phyloP scores from a whole-genome alignment of 2,797 vertebrate genomes.

The Sebastolobus altivelis region DNA sequence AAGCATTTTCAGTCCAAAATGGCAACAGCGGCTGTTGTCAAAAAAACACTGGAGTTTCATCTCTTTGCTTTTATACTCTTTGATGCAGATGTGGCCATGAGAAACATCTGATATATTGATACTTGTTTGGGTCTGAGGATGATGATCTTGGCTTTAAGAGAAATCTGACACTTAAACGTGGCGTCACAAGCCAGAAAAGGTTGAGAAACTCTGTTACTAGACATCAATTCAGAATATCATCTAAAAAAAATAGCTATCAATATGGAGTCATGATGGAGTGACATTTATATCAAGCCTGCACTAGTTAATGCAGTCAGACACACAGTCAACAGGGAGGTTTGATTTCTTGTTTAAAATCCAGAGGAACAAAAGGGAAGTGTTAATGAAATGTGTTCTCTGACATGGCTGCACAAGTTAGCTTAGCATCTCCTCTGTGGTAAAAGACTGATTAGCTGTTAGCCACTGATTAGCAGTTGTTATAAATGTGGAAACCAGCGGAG shows the following conservation, averaged over 20 bases:
- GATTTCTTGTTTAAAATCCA: neutral
- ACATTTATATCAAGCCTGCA: neutral
- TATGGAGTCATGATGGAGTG: neutral
- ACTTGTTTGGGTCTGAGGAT: neutral
- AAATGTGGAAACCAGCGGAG: neutral
- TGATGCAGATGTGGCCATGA: neutral
- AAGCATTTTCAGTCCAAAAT: neutral
- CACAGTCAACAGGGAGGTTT: neutral
- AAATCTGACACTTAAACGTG: neutral
- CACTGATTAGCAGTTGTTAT: neutral
- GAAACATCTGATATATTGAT: neutral
- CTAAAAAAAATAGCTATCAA: neutral
- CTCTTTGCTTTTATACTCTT: too few species aligned
- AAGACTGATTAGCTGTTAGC: slow-evolving; percentile 14
- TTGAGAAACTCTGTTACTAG: slow-evolving; percentile 10
- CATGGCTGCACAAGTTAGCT: slow-evolving; percentile 15
- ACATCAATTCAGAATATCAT: neutral
- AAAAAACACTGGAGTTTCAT: too few species aligned
- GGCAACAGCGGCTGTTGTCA: too few species aligned
- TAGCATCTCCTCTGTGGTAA: slow-evolving; percentile 18
- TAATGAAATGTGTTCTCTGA: neutral
- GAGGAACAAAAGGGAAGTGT: slow-evolving; percentile 11
- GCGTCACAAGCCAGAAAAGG: neutral
- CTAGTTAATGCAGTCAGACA: neutral
- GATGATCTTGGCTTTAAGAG: neutral